phyloP scores from a whole-genome alignment of 92 coral and sea anemone species.

The Bergia sp. region DNA sequence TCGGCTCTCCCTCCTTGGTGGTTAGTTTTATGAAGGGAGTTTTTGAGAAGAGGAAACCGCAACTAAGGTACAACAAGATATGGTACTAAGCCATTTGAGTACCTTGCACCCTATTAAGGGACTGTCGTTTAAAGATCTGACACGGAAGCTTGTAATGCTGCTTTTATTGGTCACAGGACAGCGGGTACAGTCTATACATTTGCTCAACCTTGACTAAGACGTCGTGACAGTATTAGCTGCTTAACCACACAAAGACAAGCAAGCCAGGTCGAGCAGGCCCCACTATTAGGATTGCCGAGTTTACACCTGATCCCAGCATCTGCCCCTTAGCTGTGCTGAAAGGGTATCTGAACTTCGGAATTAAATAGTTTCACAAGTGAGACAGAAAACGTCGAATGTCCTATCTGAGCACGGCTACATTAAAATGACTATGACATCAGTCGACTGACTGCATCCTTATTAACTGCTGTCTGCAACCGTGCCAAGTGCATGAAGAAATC shows the following conservation, averaged over 20 bases:
- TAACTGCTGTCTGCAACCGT: no score
- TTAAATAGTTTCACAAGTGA: no score
- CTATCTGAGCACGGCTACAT: no score
- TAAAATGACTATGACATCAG: no score
- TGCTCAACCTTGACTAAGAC: not conserved
- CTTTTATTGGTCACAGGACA: conserved; percentile 10
- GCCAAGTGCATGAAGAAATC: no score
- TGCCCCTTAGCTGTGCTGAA: no score
- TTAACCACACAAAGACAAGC: no score
- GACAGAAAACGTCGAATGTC: no score
- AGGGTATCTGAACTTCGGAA: no score
- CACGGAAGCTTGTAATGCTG: conserved; percentile 5
- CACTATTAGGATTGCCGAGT: not conserved
- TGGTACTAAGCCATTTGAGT: conserved; percentile 26
- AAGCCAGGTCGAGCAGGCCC: not conserved
- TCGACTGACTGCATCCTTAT: no score
- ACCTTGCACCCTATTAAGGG: not conserved
- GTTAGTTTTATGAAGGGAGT: conserved; percentile 57
- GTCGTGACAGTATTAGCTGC: no score
- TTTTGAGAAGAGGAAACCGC: conserved; percentile 43
- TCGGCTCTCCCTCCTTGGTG: conserved; percentile 51
- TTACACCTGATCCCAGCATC: not conserved
- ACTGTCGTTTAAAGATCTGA: conserved; percentile 8
- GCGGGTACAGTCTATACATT: conserved; percentile 24
- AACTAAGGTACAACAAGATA: conserved; percentile 50